phyloP scores from a whole-genome alignment of 2,113 vertebrate species.

The Tetrao urogallus region DNA sequence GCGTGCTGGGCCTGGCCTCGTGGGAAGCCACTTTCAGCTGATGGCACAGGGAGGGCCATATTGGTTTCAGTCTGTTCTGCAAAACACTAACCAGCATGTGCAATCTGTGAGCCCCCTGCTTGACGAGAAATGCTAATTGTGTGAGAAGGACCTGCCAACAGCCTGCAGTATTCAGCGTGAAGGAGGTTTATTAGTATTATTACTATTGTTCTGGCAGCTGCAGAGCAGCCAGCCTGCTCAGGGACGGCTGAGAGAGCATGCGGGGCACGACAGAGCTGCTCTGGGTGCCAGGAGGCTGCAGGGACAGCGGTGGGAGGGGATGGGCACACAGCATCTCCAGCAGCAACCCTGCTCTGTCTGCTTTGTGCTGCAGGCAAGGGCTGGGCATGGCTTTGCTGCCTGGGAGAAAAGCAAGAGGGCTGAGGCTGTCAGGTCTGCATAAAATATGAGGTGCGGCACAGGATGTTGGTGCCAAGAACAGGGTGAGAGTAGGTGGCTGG shows the following conservation, averaged over 20 bases:
- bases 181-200: constrained; percentile 26
- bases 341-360: background rate
- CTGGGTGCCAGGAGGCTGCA: background rate
- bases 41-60: constrained; percentile 50
- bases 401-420: background rate
- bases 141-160: constrained; percentile 61
- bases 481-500: background rate
- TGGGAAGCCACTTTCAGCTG: constrained; percentile 25
- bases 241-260: background rate
- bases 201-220: constrained; percentile 62
- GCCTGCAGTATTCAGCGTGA: constrained; percentile 6
- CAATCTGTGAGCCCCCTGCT: constrained; percentile 62
- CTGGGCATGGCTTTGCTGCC: background rate
- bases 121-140: constrained; percentile 66
- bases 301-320: fast-evolving
- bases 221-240: background rate
- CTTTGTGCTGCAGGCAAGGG: background rate
- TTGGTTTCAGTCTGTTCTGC: constrained; percentile 68
- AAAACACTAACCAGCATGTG: constrained; percentile 48
- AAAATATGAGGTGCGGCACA: background rate
- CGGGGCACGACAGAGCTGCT: background rate
- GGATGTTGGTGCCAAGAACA: background rate
- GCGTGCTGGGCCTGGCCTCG: background rate
- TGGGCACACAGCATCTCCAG: background rate
- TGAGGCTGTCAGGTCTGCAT: background rate